Percentiles rank a stretch among this genome's conserved stretches.
Evolutionary conservation across 2,113 vertebrate genomes (phyloP).

Genomic region (Gadus chalcogrammus): DNA sequence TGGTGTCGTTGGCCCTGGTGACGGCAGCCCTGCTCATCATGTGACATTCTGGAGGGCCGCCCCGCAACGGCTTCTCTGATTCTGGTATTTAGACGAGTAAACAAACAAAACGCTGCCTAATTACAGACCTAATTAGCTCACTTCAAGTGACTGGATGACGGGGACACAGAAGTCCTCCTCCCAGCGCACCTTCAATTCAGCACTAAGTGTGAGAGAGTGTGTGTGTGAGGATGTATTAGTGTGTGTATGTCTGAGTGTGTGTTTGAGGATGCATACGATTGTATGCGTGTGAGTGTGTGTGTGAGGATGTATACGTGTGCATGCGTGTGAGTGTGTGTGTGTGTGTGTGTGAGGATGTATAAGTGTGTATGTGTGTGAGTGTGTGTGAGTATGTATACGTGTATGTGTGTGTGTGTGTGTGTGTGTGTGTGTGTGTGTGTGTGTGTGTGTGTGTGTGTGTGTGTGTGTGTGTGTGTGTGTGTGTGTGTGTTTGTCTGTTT

Average conservation of each 20-base stretch:
- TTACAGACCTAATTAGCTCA: constrained; percentile 56
- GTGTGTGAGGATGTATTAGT: not conserved
- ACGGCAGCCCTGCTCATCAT: constrained; percentile 37
- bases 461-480: no score
- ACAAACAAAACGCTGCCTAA: constrained; percentile 54
- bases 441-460: no score
- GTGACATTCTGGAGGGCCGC: constrained; percentile 45
- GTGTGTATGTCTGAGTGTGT: constrained; percentile 2
- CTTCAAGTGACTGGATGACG: constrained; percentile 38
- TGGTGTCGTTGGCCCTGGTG: constrained; percentile 21
- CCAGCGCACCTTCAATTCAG: constrained; percentile 23
- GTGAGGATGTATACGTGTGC: not conserved
- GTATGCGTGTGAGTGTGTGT: not conserved
- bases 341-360: no score
- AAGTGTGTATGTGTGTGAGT: no score
- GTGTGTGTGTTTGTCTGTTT: no score
- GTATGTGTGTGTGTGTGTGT: no score
- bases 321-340: no score
- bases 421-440: no score
- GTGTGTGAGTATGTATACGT: no score
- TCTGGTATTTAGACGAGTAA: constrained; percentile 56
- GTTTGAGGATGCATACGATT: no score
- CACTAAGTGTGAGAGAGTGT: not conserved
- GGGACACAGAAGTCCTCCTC: constrained; percentile 30
- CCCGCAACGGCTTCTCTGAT: constrained; percentile 43